These are phyloP conservation scores for Dasypogon diadema DNA, from an alignment of 2,888 invertebrate species.

Conservation along the genomic window DNA sequence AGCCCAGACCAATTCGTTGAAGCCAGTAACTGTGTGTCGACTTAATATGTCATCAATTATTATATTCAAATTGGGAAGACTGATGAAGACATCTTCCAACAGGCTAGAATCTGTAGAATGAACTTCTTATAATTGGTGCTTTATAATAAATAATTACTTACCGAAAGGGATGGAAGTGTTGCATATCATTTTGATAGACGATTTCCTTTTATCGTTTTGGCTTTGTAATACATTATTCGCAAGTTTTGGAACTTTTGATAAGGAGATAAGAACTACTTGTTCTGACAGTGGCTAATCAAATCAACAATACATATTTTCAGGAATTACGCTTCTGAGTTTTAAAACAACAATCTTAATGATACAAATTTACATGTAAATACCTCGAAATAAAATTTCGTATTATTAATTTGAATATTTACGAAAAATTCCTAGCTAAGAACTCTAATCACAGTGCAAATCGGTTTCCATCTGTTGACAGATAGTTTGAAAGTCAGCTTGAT, in stretches of 20 bases:
- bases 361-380: too few species aligned
- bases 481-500: too few species aligned
- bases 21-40: slow-evolving; percentile 41
- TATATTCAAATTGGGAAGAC: slow-evolving; percentile 72
- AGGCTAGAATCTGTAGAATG: slow-evolving; percentile 69
- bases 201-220: not conserved
- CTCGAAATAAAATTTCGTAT: too few species aligned
- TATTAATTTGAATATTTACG: too few species aligned
- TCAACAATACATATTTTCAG: not conserved
- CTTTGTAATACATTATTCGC: too few species aligned
- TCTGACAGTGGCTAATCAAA: slow-evolving; percentile 5
- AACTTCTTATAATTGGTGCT: not conserved
- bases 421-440: too few species aligned
- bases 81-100: slow-evolving; percentile 70
- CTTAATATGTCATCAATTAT: slow-evolving; percentile 70
- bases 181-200: not conserved
- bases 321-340: too few species aligned
- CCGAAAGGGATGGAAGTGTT: slow-evolving; percentile 60
- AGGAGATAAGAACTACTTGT: not conserved
- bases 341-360: too few species aligned
- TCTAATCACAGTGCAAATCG: too few species aligned
- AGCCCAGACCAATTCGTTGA: slow-evolving; percentile 79
- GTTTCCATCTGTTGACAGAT: too few species aligned
- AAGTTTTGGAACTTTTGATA: too few species aligned
- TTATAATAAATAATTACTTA: slow-evolving; percentile 55